Conservation (phyloP, 1,140 invertebrate species). For the Papilio polyxenes region DNA sequence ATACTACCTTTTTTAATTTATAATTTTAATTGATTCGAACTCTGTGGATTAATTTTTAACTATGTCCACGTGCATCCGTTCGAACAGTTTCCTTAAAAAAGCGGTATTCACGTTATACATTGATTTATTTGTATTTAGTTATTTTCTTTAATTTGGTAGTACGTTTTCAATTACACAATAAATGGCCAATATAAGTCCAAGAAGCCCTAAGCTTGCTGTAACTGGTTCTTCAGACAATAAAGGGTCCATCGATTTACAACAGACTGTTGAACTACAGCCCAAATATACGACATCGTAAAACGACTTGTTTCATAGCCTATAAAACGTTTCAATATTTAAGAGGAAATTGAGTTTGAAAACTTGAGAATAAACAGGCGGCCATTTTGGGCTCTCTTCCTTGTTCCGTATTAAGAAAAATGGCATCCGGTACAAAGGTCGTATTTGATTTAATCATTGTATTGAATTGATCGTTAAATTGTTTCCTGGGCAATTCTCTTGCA, state of each 20-base stretch:
- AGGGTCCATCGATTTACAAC: conserved; percentile 46
- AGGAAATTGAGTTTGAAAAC: conserved; percentile 54
- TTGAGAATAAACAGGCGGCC: conserved; percentile 30
- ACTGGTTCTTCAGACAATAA: conserved; percentile 10
- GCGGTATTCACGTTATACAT: too few species aligned
- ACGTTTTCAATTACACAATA: background rate
- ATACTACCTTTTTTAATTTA: conserved; percentile 2
- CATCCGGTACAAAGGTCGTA: conserved; percentile 18
- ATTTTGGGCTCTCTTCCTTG: conserved; percentile 32
- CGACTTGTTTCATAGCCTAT: conserved; percentile 55
- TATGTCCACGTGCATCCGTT: too few species aligned
- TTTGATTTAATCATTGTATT: conserved; percentile 29
- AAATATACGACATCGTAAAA: conserved; percentile 61
- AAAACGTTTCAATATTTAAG: conserved; percentile 56
- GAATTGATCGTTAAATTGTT: conserved; percentile 29
- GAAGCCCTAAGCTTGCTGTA: background rate
- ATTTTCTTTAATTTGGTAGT: background rate
- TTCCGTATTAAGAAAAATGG: conserved; percentile 29
- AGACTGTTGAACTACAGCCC: conserved; percentile 45
- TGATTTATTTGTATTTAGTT: too few species aligned
- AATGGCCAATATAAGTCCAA: background rate
- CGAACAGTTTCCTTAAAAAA: too few species aligned
- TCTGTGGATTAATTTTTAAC: background rate
- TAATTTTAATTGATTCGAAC: background rate
- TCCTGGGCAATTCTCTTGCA: conserved; percentile 2